Conservation (phyloP, 2,113 vertebrate species). For the Cyanoliseus patagonus region DNA sequence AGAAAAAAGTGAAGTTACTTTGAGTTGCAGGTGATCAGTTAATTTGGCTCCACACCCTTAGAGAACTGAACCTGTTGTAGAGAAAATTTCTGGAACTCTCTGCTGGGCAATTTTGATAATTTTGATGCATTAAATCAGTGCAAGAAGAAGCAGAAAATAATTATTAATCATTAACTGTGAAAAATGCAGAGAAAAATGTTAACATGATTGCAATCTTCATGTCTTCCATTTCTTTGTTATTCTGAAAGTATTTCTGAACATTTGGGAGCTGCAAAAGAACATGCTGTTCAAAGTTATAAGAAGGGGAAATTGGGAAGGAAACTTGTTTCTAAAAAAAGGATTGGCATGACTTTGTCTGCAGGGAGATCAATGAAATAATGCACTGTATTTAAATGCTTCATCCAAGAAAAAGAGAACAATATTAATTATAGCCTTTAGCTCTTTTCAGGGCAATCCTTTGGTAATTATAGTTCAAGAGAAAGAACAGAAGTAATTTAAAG, state of each 20-base stretch:
- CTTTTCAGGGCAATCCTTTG: slow-evolving; percentile 55
- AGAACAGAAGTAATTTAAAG: slow-evolving; percentile 59
- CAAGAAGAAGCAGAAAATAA: slow-evolving; percentile 5
- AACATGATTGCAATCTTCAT: neutral
- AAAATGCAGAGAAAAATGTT: slow-evolving; percentile 30
- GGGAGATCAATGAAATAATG: slow-evolving; percentile 50
- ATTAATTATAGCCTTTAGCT: slow-evolving; percentile 68
- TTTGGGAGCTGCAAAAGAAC: slow-evolving; percentile 1
- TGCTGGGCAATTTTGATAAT: neutral
- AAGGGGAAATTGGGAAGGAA: neutral
- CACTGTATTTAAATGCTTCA: slow-evolving; percentile 57
- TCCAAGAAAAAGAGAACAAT: slow-evolving; percentile 55
- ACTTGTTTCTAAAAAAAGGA: slow-evolving; percentile 46
- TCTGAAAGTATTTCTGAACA: slow-evolving; percentile 24
- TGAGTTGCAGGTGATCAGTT: neutral
- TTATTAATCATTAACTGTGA: slow-evolving; percentile 9
- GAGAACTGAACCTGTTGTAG: neutral
- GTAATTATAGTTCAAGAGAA: slow-evolving; percentile 66
- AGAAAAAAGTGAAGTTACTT: neutral
- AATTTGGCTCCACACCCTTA: neutral
- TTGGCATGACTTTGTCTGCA: slow-evolving; percentile 34
- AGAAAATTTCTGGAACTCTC: neutral
- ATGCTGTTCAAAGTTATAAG: slow-evolving; percentile 19
- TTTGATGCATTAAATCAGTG: neutral
- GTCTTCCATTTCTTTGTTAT: neutral